Evolutionary conservation across 2,113 vertebrate species (phyloP).

Genomic region (Pycnonotus jocosus): DNA sequence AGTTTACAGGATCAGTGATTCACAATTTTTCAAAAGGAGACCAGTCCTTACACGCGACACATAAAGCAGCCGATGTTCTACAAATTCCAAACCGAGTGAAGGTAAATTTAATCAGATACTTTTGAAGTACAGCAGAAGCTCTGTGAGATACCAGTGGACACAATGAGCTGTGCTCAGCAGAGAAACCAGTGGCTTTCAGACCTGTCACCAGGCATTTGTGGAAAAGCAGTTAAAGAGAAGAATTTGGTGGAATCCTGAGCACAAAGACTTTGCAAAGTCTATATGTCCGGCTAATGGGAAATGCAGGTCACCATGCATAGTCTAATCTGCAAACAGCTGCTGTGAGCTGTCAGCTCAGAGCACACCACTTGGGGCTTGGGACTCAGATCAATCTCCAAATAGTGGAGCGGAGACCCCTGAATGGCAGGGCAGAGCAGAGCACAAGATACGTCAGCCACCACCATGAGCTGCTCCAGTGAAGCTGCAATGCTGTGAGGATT

Average conservation of each 20-base stretch:
- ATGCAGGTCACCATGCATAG: background rate
- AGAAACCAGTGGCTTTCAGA: background rate
- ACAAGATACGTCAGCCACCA: background rate
- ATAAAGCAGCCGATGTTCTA: background rate
- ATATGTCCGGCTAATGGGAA: background rate
- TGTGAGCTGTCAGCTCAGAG: background rate
- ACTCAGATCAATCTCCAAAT: background rate
- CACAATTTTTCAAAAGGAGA: background rate
- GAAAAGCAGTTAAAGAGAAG: background rate
- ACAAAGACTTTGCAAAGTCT: background rate
- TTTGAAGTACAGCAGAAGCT: background rate
- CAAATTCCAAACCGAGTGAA: background rate
- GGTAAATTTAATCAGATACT: background rate
- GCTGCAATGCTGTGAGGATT: background rate
- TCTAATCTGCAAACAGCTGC: background rate
- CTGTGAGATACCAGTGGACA: background rate
- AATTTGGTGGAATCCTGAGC: background rate
- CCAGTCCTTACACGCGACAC: background rate
- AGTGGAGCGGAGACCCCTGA: background rate
- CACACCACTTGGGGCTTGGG: background rate
- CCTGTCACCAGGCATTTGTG: background rate
- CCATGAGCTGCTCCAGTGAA: background rate
- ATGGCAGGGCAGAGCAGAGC: background rate
- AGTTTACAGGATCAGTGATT: background rate
- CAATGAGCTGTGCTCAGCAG: background rate